phyloP scores from a whole-genome alignment of 2,888 invertebrate genomes.

The Tenthredo amoena region DNA sequence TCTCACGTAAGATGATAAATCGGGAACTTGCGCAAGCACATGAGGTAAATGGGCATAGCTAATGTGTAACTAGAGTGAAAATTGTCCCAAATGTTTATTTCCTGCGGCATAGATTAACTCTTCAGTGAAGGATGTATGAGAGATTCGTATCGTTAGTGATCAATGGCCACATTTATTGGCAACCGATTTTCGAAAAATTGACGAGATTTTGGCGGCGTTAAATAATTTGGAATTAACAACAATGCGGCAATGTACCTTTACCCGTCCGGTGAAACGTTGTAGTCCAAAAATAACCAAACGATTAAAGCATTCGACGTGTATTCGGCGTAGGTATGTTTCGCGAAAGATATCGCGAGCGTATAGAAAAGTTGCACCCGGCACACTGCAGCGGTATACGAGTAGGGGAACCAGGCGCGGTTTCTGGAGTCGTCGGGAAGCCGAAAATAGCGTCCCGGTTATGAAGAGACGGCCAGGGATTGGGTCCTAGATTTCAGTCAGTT shows the following conservation, averaged over 20 bases:
- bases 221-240: slow-evolving; percentile 21
- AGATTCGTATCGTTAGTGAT: not conserved
- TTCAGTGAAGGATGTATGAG: not conserved
- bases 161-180: not conserved
- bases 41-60: not conserved
- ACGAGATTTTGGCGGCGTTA: not conserved
- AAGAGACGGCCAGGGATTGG: slow-evolving; percentile 76
- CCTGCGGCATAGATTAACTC: not conserved
- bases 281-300: slow-evolving; percentile 46
- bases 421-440: slow-evolving; percentile 77
- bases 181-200: not conserved
- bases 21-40: slow-evolving; percentile 5
- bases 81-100: not conserved
- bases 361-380: slow-evolving; percentile 78
- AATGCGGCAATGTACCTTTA: slow-evolving; percentile 23
- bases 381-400: slow-evolving; percentile 68
- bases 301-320: slow-evolving; percentile 38
- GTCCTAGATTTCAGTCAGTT: slow-evolving; percentile 78
- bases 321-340: slow-evolving; percentile 51
- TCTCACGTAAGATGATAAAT: slow-evolving; percentile 38
- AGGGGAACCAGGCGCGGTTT: slow-evolving; percentile 67
- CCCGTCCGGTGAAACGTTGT: not conserved
- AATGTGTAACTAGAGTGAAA: not conserved
- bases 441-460: slow-evolving; percentile 77
- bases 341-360: slow-evolving; percentile 58